Base-by-base conservation (phyloP, 2,113 vertebrate genomes). In the Nematolebias whitei region DNA sequence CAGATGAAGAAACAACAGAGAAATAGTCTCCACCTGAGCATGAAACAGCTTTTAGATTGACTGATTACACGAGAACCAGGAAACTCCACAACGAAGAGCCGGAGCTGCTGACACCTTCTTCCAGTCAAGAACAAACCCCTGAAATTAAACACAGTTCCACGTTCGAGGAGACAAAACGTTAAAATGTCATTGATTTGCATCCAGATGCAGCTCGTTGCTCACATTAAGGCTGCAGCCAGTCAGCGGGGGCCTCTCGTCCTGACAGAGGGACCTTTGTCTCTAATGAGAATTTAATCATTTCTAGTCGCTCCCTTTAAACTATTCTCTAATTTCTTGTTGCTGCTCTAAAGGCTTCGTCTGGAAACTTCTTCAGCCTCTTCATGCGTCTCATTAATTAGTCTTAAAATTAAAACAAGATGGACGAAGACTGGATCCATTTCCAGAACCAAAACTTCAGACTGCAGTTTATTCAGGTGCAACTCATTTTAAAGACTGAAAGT, bases 281-380 rank as follows among this genome's bases (percentile, higher is more conserved):
- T 39, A 52, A 70, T 70, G 66, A 38, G 22, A 62, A 61, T 71
- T 74, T 58, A 68, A 79, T 82, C 35, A 77, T 47, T 45, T 24
- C 43, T 38, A 54, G 41, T 50, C 54, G 40, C 67, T 55, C 54
- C 10, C 39, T 56, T 19, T 57, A 6, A 8, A 54, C n/a, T 49
- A 19, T 62, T 13, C 9, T 12, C 32, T 44, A 29, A 2, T 16
- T 49, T 24, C 51, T 12, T 35, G 23, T 50, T 23, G 11, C 20
- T 14, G 57, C 62, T 57, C 56, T 22, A 45, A 60, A 18, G 24
- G 39, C 44, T 45, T 20, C 12, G 43, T 45, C 44, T 23, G 59
- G 0, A 54, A 59, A 40, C 59, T 44, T 22, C 12, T 47, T 48
- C 47, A 19, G 53, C 47, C 49, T 64, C 48, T 32, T 16, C 0